Evolutionary conservation across 2,797 vertebrate genomes (phyloP).

Genomic region (Sphenopsis melanotis): DNA sequence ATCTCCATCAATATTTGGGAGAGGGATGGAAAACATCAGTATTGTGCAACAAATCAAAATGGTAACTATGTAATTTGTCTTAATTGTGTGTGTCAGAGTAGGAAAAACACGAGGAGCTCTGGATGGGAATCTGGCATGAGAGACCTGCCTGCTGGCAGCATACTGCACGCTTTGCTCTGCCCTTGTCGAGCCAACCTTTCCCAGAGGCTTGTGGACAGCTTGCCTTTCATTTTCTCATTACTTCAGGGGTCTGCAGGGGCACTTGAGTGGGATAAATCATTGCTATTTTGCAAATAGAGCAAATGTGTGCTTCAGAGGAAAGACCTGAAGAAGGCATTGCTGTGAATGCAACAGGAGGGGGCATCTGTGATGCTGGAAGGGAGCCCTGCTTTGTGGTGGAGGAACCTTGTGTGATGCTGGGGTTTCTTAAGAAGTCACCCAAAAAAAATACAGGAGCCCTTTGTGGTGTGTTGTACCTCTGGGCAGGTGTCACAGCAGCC

Average conservation of each 20-base stretch:
- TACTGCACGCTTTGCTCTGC: not conserved
- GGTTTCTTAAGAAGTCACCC: not conserved
- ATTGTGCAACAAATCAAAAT: slow-evolving; percentile 27
- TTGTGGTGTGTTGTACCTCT: not conserved
- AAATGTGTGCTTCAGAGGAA: not conserved
- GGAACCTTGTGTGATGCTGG: accelerated
- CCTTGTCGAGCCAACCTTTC: not conserved
- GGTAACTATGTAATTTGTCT: slow-evolving; percentile 55
- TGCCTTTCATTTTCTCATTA: not conserved
- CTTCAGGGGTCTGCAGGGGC: not conserved
- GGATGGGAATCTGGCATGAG: slow-evolving; percentile 34
- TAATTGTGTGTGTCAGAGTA: slow-evolving; percentile 5
- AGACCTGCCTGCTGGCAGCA: not conserved
- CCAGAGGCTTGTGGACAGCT: not conserved
- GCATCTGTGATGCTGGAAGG: not conserved
- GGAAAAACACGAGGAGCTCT: not conserved
- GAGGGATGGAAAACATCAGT: slow-evolving; percentile 7
- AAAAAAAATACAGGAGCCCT: not conserved
- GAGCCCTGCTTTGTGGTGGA: not conserved
- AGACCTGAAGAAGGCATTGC: not conserved
- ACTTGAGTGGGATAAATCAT: not conserved
- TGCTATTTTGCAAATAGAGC: not conserved
- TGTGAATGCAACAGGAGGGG: not conserved
- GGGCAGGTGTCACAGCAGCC: not conserved
- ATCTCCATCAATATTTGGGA: slow-evolving; percentile 45